phyloP scores from a whole-genome alignment of 2,888 invertebrate species.

The Rhodophaea formosa region DNA sequence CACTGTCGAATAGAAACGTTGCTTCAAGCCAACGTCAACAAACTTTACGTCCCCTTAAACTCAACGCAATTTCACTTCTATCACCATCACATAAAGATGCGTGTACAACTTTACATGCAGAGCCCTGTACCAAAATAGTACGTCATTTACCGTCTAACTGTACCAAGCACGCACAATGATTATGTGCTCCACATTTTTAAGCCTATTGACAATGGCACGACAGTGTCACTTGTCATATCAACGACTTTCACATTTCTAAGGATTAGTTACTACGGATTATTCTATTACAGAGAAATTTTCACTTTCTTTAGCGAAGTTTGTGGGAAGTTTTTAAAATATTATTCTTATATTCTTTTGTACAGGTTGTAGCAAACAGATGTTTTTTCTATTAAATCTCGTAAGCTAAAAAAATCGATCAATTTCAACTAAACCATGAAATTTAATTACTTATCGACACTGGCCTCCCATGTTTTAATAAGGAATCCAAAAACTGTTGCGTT shows the following conservation, averaged over 20 bases:
- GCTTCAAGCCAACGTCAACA: neutral
- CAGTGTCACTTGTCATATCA: constrained; percentile 32
- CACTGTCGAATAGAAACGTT: neutral
- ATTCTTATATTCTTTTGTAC: constrained; percentile 1
- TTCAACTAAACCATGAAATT: too few relatives aligned
- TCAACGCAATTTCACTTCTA: too few relatives aligned
- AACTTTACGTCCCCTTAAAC: too few relatives aligned
- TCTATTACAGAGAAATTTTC: constrained; percentile 2
- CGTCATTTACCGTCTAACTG: constrained; percentile 29
- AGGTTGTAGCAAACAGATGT: too few relatives aligned
- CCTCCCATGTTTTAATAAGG: too few relatives aligned
- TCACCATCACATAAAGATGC: too few relatives aligned
- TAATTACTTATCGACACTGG: too few relatives aligned
- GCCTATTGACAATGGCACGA: constrained; percentile 25
- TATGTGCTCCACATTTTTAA: constrained; percentile 37
- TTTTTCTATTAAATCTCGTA: too few relatives aligned
- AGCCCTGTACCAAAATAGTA: neutral
- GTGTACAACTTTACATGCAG: too few relatives aligned
- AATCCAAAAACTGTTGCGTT: too few relatives aligned
- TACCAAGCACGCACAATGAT: constrained; percentile 36
- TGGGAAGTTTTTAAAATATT: neutral
- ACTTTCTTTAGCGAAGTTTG: constrained; percentile 2
- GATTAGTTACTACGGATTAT: constrained; percentile 24
- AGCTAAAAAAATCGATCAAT: too few relatives aligned
- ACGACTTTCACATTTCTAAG: constrained; percentile 27